Evolutionary conservation across 2,797 vertebrate genomes (phyloP), one percentile per base, ranked within the genome.

Genomic region (Gymnopithys bicolor): DNA sequence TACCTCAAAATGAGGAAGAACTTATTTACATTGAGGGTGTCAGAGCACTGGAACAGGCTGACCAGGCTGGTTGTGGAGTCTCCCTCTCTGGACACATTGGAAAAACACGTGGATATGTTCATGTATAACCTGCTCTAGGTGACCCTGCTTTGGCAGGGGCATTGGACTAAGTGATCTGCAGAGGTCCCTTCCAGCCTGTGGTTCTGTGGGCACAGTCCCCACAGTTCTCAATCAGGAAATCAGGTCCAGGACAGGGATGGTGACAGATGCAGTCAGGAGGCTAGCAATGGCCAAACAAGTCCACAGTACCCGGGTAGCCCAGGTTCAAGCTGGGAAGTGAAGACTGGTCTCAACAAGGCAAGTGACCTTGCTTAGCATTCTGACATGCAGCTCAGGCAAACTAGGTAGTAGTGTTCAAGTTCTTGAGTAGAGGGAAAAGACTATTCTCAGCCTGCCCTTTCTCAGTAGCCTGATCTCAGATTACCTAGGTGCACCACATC

Each of bases 1-100:
- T 11, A 30, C 25, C 14, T 67, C 33, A 67, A 12, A 9, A 7
- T 13, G 11, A 60, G 21, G 21, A 67, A 74, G 24, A 25, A 25
- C 11, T 46, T 49, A 19, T 49, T 52, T 19, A 15, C 6, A 60
- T 3, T 28, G 39, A 60, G 13, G 0, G 0, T n/a, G 11, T 16
- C 23, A 77, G 55, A 39, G 22, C 8, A 32, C 25, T 41, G 39
- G 19, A 60, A 51, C 14, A 60, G 25, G 17, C 25, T 74, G 11
- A 4, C 12, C 3, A 13, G 0, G 0, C 5, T 5, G 1, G 6
- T 60, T 3, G 9, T 19, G 53, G 30, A 22, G 3, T 15, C 2
- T 39, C 16, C 4, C 9, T 53, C 28, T 25, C 46, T 22, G 24
- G 11, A 60, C 33, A 48, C 33, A 53, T 53, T 60, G 11, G 22